These are phyloP conservation scores for Lasioglossum zephyrum DNA, from an alignment of 2,888 invertebrate species.

Conservation along the genomic window DNA sequence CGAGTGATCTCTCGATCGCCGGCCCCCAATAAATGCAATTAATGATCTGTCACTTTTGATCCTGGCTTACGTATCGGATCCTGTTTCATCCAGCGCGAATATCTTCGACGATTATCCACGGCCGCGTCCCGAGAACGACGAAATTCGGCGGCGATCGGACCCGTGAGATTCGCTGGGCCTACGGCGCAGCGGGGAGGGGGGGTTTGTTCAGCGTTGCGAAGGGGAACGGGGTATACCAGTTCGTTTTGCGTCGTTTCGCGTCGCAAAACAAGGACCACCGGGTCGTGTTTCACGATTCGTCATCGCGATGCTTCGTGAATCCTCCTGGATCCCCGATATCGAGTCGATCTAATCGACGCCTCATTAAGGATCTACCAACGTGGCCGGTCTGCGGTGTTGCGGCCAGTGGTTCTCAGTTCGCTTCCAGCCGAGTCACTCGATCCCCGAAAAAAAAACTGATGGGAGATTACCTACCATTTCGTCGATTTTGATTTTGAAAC, in stretches of 20 bases:
- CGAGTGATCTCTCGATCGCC: constrained; percentile 62
- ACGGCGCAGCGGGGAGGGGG: background rate
- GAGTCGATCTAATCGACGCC: constrained; percentile 79
- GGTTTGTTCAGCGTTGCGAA: background rate
- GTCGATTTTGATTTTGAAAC: background rate
- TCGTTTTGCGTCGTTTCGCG: constrained; percentile 31
- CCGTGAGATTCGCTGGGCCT: background rate
- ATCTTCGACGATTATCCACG: constrained; percentile 3
- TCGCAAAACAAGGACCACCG: constrained; percentile 47
- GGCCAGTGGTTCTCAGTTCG: constrained; percentile 61
- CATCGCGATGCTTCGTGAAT: constrained; percentile 69
- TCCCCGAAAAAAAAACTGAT: background rate
- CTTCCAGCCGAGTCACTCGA: background rate
- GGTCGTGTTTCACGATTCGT: constrained; percentile 70
- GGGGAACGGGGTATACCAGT: constrained; percentile 9
- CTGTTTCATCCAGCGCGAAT: constrained; percentile 41
- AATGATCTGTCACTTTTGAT: constrained; percentile 77
- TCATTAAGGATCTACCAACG: constrained; percentile 80
- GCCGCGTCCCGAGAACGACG: background rate
- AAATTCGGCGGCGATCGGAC: constrained; percentile 17
- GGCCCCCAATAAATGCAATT: constrained; percentile 72
- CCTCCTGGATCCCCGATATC: constrained; percentile 75
- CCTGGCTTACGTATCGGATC: constrained; percentile 73
- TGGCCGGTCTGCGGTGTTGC: constrained; percentile 63
- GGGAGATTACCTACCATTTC: background rate